A percentile compares a stretch with the other conserved stretches of the same genome.
Evolutionary conservation across 2,113 vertebrate genomes (phyloP).

Genomic region (Ploceus nigricollis): DNA sequence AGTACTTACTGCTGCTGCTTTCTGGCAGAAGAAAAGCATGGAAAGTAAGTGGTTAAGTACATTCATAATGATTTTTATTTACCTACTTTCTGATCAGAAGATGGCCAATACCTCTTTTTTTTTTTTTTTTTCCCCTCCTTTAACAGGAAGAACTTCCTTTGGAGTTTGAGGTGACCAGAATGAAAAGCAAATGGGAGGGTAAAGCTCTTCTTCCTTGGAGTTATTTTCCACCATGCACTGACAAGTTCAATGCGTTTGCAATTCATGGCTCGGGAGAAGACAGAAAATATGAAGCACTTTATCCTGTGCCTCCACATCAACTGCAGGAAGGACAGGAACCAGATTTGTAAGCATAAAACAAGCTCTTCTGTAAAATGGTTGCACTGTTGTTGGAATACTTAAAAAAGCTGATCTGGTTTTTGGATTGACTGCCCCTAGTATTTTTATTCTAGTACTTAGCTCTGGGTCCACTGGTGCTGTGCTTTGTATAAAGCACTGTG

Average conservation of each 20-base stretch:
- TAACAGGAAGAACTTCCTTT: constrained; percentile 67
- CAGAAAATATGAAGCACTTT: constrained; percentile 75
- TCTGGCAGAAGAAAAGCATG: constrained; percentile 83
- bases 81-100: background rate
- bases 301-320: constrained; percentile 64
- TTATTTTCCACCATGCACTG: constrained; percentile 70
- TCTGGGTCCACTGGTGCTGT: background rate
- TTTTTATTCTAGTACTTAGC: background rate
- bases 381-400: background rate
- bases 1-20: constrained; percentile 87
- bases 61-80: background rate
- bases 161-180: constrained; percentile 59
- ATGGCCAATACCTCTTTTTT: background rate
- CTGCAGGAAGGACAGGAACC: constrained; percentile 68
- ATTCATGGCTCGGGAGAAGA: constrained; percentile 71
- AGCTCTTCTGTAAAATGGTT: background rate
- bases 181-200: constrained; percentile 67
- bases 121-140: background rate
- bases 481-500: background rate
- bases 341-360: constrained; percentile 75
- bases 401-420: background rate
- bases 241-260: constrained; percentile 76
- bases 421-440: background rate
- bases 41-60: constrained; percentile 75
- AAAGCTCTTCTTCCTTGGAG: constrained; percentile 72